Conservation (phyloP, 2,113 vertebrate species). For the Upupa epops region DNA sequence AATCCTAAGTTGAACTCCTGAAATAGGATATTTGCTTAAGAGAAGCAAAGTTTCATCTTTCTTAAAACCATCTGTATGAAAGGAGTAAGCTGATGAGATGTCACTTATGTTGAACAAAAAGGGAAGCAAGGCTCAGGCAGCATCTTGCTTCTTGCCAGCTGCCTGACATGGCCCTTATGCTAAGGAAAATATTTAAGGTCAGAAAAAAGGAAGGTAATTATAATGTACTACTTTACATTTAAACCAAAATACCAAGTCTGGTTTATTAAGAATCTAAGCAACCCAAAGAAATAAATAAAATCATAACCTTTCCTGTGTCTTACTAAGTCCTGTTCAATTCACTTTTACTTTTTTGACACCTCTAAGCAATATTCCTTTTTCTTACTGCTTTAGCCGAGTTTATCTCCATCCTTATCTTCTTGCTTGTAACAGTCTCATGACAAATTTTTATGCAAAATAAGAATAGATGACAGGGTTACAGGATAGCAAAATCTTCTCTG, state of each 20-base stretch:
- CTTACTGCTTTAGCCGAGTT: background rate
- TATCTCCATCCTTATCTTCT: no score
- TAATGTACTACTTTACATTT: background rate
- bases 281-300: background rate
- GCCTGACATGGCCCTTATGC: background rate
- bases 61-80: background rate
- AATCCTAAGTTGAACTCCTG: background rate
- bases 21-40: background rate
- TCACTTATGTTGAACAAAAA: background rate
- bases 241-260: background rate
- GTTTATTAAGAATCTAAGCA: background rate
- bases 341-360: background rate
- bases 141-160: background rate
- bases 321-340: background rate
- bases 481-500: background rate
- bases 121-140: background rate
- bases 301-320: background rate
- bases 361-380: background rate
- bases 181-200: background rate
- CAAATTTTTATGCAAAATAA: background rate
- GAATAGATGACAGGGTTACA: background rate
- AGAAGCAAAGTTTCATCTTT: background rate
- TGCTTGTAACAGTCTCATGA: no score
- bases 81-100: background rate
- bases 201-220: background rate